phyloP scores from a whole-genome alignment of 2,797 vertebrate species.

The Ciconia nigra region DNA sequence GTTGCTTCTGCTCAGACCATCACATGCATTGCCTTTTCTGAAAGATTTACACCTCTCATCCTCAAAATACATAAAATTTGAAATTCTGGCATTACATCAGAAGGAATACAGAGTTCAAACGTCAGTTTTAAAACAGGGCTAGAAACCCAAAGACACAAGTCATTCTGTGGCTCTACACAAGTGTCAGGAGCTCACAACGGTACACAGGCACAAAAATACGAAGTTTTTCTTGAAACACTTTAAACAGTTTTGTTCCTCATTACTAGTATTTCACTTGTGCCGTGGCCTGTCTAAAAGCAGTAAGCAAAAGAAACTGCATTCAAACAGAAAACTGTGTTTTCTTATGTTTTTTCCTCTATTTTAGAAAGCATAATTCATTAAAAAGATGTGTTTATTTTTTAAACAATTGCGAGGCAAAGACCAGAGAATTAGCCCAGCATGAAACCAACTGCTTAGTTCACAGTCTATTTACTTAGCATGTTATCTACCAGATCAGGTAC shows the following conservation, averaged over 20 bases:
- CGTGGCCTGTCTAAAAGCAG: not conserved
- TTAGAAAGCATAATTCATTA: not conserved
- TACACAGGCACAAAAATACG: accelerated
- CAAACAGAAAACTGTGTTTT: not conserved
- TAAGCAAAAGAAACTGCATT: not conserved
- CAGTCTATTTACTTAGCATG: not conserved
- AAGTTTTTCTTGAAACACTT: not conserved
- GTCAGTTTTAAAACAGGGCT: not conserved
- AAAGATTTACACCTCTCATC: not conserved
- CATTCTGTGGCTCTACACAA: not conserved
- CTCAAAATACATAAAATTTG: not conserved
- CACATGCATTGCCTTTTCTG: not conserved
- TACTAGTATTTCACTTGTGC: not conserved
- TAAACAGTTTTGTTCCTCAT: not conserved
- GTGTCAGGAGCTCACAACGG: not conserved
- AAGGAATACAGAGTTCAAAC: not conserved
- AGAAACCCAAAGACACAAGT: not conserved
- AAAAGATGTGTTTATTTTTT: not conserved
- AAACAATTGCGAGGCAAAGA: not conserved
- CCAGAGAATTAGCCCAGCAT: not conserved
- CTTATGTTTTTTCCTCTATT: not conserved
- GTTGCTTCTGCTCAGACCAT: not conserved
- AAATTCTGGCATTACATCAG: not conserved
- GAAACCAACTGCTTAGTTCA: not conserved
- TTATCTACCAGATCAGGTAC: not conserved